Evolutionary conservation across 2,113 vertebrate genomes (phyloP), one percentile per base, ranked within the genome.

Genomic region (Cephalopterus ornatus): DNA sequence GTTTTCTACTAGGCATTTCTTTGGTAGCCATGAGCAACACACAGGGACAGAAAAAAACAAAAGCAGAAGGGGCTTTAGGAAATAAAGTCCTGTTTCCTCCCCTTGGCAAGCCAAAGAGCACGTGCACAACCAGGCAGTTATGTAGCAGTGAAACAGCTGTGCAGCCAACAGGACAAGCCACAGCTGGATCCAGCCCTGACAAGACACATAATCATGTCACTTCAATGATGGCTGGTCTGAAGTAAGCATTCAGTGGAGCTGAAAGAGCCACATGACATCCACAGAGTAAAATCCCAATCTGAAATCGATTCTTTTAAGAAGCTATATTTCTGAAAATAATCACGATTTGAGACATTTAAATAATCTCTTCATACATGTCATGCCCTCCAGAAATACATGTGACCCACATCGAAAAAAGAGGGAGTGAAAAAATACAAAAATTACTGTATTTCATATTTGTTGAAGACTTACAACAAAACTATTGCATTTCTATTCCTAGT

Each of bases 151-250:
- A 26, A 68, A 73, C 55, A 88, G 83, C 79, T 77, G 59, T 0
- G 0, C 8, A 2, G 32, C 86, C 50, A 58, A 5, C 14, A 37
- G 71, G 80, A 58, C 82, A 70, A 79, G 32, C 20, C 82, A 90
- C 92, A 85, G 79, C 94, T 84, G 92, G 91, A 90, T 66, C 46
- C 70, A 84, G 61, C 68, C 62, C 75, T 67, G 37, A 24, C 50
- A 66, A 81, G 46, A 65, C 21, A 46, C 53, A 55, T n/a, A 89
- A 68, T 10, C 7, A 5, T 0, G 2, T 23, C 62, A 70, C 12
- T 11, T 39, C 35, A 50, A 2, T 8, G 67, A 66, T 0, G 0
- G 58, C 18, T 9, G 0, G 47, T 32, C 63, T 24, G 27, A 80
- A 77, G 11, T n/a, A 66, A 72, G 15, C 2, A 28, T 12, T 22